Base-by-base conservation (phyloP, 2,113 vertebrate genomes). In the Bubo blakistoni region DNA sequence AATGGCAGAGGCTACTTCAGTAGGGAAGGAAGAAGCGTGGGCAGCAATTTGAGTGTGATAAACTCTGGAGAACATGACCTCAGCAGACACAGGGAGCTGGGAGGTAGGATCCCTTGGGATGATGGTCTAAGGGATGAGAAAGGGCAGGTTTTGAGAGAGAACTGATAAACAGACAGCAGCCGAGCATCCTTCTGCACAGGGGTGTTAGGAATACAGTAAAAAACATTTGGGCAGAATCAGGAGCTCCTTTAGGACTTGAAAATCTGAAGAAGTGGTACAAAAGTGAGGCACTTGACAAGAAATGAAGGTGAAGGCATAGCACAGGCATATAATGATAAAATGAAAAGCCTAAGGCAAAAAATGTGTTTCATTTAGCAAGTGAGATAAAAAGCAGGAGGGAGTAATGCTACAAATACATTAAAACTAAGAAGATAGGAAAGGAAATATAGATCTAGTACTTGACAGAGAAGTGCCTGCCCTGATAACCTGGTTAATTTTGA, bases 21-120 rank as follows among this genome's bases (percentile, higher is more conserved):
- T 0, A 8, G 65, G 70, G 27, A 46, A 16, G 49, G 71, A 38
- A 5, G 38, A 20, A 7, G 26, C 72, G 11, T 0, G 8, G 81
- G 26, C 59, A 74, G 81, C 54, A 2, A 0, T 6, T 12, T 3
- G 14, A 34, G 34, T 0, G 3, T 11, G 55, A 2, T 26, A 9
- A 26, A 32, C 11, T 47, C 59, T 21, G 20, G 61, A 49, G 69
- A 30, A 57, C 52, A 29, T 3, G 17, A 9, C 4, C 30, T 19
- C n/a, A 3, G 30, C 4, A n/a, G 51, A 2, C 1, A 9, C 6
- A 2, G 40, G 40, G 29, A 40, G 14, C 52, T 16, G 71, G 72
- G 54, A 69, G 36, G 55, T 5, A 3, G 49, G 9, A 20, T 27
- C 34, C 47, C 42, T 14, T 7, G 78, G 73, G 29, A 11, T 34